phyloP scores from a whole-genome alignment of 2,888 invertebrate species.

The Drosophila mayaguana region DNA sequence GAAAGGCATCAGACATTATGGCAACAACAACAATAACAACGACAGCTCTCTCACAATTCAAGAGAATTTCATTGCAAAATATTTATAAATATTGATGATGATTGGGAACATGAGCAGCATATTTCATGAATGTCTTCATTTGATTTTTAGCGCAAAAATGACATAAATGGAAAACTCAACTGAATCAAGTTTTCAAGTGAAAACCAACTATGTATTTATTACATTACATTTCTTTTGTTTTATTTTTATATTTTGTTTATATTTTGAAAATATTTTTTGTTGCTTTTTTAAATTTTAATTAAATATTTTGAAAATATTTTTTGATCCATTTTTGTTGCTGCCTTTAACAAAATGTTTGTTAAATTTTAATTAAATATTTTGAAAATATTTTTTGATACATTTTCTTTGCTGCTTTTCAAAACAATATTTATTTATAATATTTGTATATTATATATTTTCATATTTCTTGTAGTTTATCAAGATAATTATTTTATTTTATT shows the following conservation, averaged over 20 bases:
- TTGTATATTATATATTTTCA: too few species aligned
- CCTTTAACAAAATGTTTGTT: too few species aligned
- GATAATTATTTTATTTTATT: background rate
- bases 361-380: background rate
- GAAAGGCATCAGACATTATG: background rate
- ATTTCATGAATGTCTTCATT: background rate
- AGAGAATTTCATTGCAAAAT: constrained; percentile 4
- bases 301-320: background rate
- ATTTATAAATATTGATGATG: constrained; percentile 9
- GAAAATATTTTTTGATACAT: background rate
- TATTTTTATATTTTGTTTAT: background rate
- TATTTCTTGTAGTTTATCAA: background rate
- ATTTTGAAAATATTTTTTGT: background rate
- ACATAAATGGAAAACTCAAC: background rate
- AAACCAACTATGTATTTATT: background rate
- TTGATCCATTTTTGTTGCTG: too few species aligned
- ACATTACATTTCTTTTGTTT: too few species aligned
- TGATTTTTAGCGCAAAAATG: background rate
- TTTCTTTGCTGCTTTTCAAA: too few species aligned
- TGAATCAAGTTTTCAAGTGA: too few species aligned
- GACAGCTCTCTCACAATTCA: background rate
- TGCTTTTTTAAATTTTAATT: too few species aligned
- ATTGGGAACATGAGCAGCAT: constrained; percentile 1
- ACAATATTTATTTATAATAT: too few species aligned
- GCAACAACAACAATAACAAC: background rate